These are phyloP conservation scores for Drosophila mayri DNA, from an alignment of 1,140 invertebrate genomes.

Conservation along the genomic window DNA sequence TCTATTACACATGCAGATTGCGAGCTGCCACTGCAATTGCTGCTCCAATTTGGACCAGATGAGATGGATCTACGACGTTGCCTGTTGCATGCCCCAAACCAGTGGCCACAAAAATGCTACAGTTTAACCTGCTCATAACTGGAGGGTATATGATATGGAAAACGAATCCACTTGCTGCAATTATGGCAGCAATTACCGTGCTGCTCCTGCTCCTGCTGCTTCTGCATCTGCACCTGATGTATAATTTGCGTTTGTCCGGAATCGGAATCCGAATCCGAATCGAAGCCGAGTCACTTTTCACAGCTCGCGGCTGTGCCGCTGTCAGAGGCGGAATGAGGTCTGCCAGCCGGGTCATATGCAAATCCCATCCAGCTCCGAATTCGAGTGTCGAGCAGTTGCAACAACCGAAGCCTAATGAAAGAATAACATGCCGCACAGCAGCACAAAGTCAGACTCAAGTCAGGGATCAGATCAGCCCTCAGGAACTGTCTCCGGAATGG, in stretches of 20 bases:
- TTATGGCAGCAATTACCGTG: slow-evolving; percentile 78
- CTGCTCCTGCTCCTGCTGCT: slow-evolving; percentile 27
- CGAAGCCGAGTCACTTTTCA: slow-evolving; percentile 72
- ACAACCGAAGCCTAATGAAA: slow-evolving; percentile 69
- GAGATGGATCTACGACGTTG: slow-evolving; percentile 27
- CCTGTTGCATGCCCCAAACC: slow-evolving; percentile 46
- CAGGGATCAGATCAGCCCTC: slow-evolving; percentile 42
- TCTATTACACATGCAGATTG: slow-evolving; percentile 66
- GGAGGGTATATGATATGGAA: slow-evolving; percentile 73
- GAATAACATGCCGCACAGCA: slow-evolving; percentile 72
- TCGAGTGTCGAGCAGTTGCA: slow-evolving; percentile 53
- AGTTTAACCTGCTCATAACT: slow-evolving; percentile 80
- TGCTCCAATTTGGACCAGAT: slow-evolving; percentile 55
- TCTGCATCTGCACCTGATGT: slow-evolving; percentile 69
- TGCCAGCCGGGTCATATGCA: slow-evolving; percentile 37
- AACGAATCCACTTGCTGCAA: slow-evolving; percentile 78
- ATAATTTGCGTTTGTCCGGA: slow-evolving; percentile 73
- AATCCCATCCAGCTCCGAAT: slow-evolving; percentile 25
- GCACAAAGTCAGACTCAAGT: slow-evolving; percentile 37
- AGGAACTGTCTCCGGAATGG: slow-evolving; percentile 16
- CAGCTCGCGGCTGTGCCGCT: slow-evolving; percentile 71
- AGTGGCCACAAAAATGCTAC: slow-evolving; percentile 63
- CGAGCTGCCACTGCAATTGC: slow-evolving; percentile 63
- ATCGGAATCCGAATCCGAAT: slow-evolving; percentile 2
- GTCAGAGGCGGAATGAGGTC: slow-evolving; percentile 57